A percentile compares a stretch with the other conserved stretches of the same genome.
phyloP scores from a whole-genome alignment of 2,888 invertebrate genomes.

The Dermolepida albohirtum region DNA sequence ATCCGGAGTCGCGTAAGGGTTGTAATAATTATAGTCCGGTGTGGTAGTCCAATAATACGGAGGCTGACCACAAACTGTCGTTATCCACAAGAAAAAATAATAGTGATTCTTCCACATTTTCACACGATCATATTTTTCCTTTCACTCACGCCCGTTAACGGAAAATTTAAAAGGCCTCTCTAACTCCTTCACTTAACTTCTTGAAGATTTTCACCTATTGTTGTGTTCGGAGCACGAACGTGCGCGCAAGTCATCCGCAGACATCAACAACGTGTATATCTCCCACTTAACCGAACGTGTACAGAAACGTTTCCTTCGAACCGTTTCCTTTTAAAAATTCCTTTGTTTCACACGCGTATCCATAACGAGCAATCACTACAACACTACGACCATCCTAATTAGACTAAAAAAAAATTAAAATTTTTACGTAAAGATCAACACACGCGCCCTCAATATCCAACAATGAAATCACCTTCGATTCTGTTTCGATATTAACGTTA shows the following conservation, averaged over 20 bases:
- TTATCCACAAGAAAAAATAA: slow-evolving; percentile 14
- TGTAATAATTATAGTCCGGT: slow-evolving; percentile 21
- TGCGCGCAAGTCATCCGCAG: slow-evolving; percentile 12
- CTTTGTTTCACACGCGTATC: slow-evolving; percentile 28
- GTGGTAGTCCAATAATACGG: slow-evolving; percentile 30
- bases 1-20: slow-evolving; percentile 16
- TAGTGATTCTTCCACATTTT: slow-evolving; percentile 19
- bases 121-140: slow-evolving; percentile 21
- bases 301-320: slow-evolving; percentile 13
- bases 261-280: slow-evolving; percentile 14
- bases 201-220: slow-evolving; percentile 30
- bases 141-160: slow-evolving; percentile 26
- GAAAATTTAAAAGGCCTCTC: slow-evolving; percentile 29
- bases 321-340: slow-evolving; percentile 32
- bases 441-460: slow-evolving; percentile 25
- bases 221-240: slow-evolving; percentile 17
- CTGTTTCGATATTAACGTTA: slow-evolving; percentile 51
- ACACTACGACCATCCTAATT: slow-evolving; percentile 5
- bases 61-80: slow-evolving; percentile 26
- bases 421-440: slow-evolving; percentile 8
- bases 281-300: slow-evolving; percentile 13
- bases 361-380: neutral
- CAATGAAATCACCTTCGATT: slow-evolving; percentile 45
- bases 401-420: slow-evolving; percentile 1
- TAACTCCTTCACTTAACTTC: neutral